These are phyloP conservation scores for Apis laboriosa DNA, from an alignment of 1,140 invertebrate species.

Conservation along the genomic window DNA sequence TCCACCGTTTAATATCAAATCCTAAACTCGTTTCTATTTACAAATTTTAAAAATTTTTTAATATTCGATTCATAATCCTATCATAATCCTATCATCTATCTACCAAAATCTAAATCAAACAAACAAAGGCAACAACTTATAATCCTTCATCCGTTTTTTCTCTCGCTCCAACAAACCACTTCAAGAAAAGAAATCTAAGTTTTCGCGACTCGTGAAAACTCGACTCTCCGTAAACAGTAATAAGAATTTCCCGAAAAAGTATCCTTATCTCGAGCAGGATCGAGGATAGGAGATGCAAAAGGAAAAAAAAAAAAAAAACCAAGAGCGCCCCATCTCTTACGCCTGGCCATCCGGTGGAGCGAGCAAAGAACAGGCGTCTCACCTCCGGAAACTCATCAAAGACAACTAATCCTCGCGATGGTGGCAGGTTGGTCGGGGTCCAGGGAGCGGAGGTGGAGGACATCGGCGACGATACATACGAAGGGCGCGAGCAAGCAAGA, in stretches of 20 bases:
- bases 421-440: neutral
- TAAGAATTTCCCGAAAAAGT: constrained; percentile 3
- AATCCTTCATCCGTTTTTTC: too few species aligned
- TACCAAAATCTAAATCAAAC: too few species aligned
- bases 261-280: neutral
- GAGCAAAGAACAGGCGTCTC: constrained; percentile 6
- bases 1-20: too few species aligned
- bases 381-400: constrained; percentile 17
- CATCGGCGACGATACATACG: constrained; percentile 15
- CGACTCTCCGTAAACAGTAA: neutral
- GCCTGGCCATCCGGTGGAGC: neutral
- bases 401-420: constrained; percentile 24
- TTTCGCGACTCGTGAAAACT: neutral
- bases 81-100: too few species aligned
- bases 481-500: constrained; percentile 55
- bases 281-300: neutral
- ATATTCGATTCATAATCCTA: too few species aligned
- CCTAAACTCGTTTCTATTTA: too few species aligned
- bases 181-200: neutral
- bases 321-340: neutral
- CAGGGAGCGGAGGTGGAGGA: neutral
- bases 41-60: too few species aligned
- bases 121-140: neutral
- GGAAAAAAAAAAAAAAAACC: neutral
- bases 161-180: too few species aligned